Conservation (phyloP, 2,113 vertebrate species). For the Suricata suricatta region DNA sequence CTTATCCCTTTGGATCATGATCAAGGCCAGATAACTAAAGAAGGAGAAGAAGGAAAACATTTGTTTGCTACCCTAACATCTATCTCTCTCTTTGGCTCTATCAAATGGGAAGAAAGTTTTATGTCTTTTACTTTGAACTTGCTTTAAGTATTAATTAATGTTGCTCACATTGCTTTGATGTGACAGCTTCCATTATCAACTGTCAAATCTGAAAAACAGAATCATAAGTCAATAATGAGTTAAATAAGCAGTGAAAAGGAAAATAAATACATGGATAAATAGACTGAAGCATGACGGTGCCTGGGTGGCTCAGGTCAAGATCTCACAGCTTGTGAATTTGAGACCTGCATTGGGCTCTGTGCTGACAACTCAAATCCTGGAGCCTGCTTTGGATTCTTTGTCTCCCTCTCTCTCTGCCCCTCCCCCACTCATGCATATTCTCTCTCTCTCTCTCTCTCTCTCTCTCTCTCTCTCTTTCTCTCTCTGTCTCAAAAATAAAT, state of each 20-base stretch:
- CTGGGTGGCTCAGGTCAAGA: no score
- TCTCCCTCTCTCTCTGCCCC: no score
- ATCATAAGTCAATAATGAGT: background rate
- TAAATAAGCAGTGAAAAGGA: background rate
- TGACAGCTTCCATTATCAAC: background rate
- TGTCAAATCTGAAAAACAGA: background rate
- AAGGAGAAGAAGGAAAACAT: background rate
- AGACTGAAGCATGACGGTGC: background rate
- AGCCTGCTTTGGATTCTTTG: no score
- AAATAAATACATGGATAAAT: conserved; percentile 15
- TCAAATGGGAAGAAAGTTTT: background rate
- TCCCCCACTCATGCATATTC: no score
- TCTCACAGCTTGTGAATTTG: no score
- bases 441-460: no score
- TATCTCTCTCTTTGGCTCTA: background rate
- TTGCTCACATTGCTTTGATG: background rate
- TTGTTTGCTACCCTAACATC: background rate
- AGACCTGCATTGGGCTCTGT: no score
- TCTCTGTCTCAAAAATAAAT: no score
- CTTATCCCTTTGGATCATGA: background rate
- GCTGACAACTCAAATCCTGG: no score
- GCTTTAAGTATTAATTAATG: background rate
- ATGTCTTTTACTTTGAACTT: background rate
- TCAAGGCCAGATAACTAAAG: background rate
- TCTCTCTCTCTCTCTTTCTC: no score